These are phyloP conservation scores for Drosophila leontia DNA, from an alignment of 1,140 invertebrate species.

Conservation along the genomic window DNA sequence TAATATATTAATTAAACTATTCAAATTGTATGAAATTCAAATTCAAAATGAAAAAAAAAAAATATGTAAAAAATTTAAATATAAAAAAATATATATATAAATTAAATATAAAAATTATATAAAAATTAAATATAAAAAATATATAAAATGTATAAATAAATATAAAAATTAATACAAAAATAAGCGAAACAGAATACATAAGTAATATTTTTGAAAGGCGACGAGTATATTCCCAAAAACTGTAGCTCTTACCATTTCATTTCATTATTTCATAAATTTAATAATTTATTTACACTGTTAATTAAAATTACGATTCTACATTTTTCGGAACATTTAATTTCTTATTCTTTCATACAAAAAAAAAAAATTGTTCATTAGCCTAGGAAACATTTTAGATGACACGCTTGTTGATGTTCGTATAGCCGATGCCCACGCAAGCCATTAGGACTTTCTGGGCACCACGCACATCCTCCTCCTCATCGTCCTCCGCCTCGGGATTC, in stretches of 20 bases:
- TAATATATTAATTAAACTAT: too few species aligned
- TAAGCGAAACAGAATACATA: too few species aligned
- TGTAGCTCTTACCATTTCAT: not conserved
- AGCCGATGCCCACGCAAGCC: slow-evolving; percentile 97
- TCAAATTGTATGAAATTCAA: too few species aligned
- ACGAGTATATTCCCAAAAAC: too few species aligned
- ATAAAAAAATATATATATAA: too few species aligned
- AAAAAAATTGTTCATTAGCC: slow-evolving; percentile 17
- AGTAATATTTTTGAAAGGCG: not conserved
- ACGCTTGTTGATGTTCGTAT: slow-evolving; percentile 95
- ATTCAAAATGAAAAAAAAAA: too few species aligned
- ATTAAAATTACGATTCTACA: not conserved
- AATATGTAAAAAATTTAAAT: too few species aligned
- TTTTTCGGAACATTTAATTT: slow-evolving; percentile 1
- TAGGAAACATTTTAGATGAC: slow-evolving; percentile 86
- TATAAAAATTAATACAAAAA: too few species aligned
- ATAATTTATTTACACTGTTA: not conserved
- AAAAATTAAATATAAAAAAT: too few species aligned
- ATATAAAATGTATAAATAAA: not conserved
- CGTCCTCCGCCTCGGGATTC: slow-evolving; percentile 85
- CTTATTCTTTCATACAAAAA: slow-evolving; percentile 16
- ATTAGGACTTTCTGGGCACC: slow-evolving; percentile 91
- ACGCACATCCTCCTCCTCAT: slow-evolving; percentile 85
- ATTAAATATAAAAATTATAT: too few species aligned
- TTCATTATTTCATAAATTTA: not conserved